Base-by-base conservation (phyloP, 2,888 invertebrate species). In the Agonopterix alstromeriana region DNA sequence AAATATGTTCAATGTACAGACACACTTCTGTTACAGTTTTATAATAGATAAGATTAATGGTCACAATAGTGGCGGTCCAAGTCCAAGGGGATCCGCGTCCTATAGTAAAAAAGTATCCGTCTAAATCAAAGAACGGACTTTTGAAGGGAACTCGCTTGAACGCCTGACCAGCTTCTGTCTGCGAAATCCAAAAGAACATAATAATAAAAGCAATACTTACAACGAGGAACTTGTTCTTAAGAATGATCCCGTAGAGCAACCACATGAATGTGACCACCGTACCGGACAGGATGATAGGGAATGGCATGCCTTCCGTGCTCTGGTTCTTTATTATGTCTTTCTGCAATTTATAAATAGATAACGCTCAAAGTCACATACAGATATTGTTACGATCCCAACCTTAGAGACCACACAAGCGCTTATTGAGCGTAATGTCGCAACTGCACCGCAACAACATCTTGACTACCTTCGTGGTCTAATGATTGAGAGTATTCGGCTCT, bases 241-340 rank as follows among this genome's bases (percentile, higher is more conserved):
- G 89, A 42, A 95, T 92, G 57, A 94, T 86, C 10, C 96, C 97
- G 74, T 97, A 97, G 0, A 94, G 66, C 47, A 94, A 84, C 97
- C 97, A 97, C 70, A 93, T 90, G 55, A 91, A 89, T 17, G 94
- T 91, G 10, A 97, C 96, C 5, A 96, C 66, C 35, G 95, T 91
- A 55, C 95, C 97, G 58, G 95, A 93, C 36, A 95, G 80, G 65
- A 97, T 97, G 51, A 98, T 90, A 8, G 97, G 95, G 73, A 98
- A 95, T 4, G 98, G 97, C 78, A 98, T 89, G 38, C 93, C 92
- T 53, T 94, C 95, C 0, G 97, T 95, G 75, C 94, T 96, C 82
- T 95, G 93, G 10, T 94, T 94, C 66, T 86, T 89, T 36, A 98
- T 92, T 48, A 98, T 94, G 50, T 94, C 90, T 59, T 90, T 90